Evolutionary conservation across 37 sponge, comb jelly and placozoan genomes (phyloP).

Genomic region (Haliclona indistincta): DNA sequence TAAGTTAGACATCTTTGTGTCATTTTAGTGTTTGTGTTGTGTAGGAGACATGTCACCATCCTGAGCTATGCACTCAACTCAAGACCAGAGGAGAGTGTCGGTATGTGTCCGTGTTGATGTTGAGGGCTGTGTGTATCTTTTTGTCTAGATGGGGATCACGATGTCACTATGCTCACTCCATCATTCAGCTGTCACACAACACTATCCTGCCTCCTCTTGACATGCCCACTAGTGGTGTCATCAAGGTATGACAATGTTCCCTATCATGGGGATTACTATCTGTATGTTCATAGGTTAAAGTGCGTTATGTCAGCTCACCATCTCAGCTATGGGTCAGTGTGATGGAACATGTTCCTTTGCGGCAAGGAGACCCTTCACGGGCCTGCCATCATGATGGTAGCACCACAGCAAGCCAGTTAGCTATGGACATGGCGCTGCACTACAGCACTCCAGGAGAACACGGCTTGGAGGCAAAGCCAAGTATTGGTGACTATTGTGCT

Average conservation of each 20-base stretch:
- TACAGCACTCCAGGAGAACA: conserved; percentile 18
- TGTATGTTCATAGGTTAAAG: background rate
- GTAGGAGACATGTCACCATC: too few relatives aligned
- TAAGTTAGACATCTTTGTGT: background rate
- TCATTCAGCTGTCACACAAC: background rate
- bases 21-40: background rate
- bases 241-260: too few relatives aligned
- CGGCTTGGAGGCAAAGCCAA: conserved; percentile 4
- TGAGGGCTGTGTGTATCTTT: background rate
- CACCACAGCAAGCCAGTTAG: background rate
- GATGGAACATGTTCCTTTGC: conserved; percentile 48
- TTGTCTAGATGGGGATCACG: background rate
- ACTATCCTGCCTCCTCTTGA: background rate
- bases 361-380: conserved; percentile 25
- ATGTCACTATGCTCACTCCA: background rate
- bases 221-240: too few relatives aligned
- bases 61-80: conserved; percentile 69
- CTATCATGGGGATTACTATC: too few relatives aligned
- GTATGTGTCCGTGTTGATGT: background rate
- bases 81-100: conserved; percentile 72
- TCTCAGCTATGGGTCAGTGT: conserved; percentile 66
- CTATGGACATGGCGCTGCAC: conserved; percentile 33
- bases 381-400: too few relatives aligned
- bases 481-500: conserved; percentile 52
- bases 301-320: conserved; percentile 13